These are phyloP conservation scores for Falco concolor DNA, from an alignment of 2,797 vertebrate species.

Conservation along the genomic window DNA sequence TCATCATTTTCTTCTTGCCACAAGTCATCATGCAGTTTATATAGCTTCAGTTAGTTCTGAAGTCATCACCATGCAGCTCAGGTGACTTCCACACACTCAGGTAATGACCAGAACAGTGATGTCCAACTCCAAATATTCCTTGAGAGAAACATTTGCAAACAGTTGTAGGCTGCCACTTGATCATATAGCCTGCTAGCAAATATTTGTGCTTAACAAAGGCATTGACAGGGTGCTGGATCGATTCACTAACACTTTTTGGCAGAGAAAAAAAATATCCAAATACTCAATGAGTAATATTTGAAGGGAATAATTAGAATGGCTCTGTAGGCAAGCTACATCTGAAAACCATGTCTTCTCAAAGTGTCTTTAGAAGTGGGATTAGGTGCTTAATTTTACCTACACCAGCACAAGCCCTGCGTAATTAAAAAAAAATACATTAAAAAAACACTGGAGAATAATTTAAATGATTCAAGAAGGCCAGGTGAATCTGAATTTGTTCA, in stretches of 20 bases:
- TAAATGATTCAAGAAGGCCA: background rate
- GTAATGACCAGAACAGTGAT: background rate
- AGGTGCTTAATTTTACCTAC: background rate
- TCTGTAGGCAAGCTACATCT: background rate
- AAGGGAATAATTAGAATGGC: background rate
- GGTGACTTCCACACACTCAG: background rate
- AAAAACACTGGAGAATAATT: background rate
- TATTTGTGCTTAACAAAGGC: constrained; percentile 1
- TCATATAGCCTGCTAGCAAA: background rate
- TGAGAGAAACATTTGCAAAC: background rate
- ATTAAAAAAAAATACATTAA: background rate
- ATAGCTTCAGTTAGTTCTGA: background rate
- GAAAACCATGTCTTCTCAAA: background rate
- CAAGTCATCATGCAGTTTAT: background rate
- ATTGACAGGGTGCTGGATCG: background rate
- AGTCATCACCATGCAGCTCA: background rate
- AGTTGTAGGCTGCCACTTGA: background rate
- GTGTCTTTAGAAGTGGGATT: background rate
- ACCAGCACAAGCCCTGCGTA: background rate
- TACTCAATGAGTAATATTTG: background rate
- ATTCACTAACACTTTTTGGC: background rate
- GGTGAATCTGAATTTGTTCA: background rate
- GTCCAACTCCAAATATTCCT: background rate
- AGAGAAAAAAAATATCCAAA: background rate
- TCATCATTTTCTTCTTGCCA: background rate